These are phyloP conservation scores for Caradrina kadenii DNA, from an alignment of 2,888 invertebrate genomes.

Conservation along the genomic window DNA sequence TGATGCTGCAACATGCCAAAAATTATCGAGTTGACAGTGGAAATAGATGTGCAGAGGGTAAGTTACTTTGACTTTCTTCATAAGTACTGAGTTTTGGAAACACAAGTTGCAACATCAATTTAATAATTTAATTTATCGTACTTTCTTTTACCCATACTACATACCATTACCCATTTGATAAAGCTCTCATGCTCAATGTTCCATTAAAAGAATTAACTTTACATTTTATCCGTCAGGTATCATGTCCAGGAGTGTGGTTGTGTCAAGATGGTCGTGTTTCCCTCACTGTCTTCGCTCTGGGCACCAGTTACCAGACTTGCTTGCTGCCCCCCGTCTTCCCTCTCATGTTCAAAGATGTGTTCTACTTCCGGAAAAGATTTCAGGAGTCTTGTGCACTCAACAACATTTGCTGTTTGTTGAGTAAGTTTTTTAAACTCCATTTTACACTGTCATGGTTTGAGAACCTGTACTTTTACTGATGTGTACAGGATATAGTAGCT, in stretches of 20 bases:
- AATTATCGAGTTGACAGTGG: conserved; percentile 90
- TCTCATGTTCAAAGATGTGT: conserved; percentile 92
- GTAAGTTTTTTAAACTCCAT: conserved; percentile 70
- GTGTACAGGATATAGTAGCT: not conserved
- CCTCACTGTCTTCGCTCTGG: conserved; percentile 92
- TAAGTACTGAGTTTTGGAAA: not conserved
- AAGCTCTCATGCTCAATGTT: not conserved
- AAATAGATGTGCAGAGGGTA: conserved; percentile 90
- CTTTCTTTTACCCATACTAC: too few relatives aligned
- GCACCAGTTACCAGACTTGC: conserved; percentile 93
- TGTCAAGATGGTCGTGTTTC: conserved; percentile 95
- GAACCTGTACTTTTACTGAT: not conserved
- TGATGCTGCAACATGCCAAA: conserved; percentile 84
- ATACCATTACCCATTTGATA: not conserved
- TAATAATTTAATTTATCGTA: not conserved
- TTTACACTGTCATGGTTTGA: not conserved
- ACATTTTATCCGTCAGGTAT: conserved; percentile 87
- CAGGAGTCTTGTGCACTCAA: conserved; percentile 83
- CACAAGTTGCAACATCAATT: not conserved
- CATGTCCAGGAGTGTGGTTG: conserved; percentile 96
- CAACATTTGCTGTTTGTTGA: conserved; percentile 85
- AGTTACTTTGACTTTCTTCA: conserved; percentile 54
- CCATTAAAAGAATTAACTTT: not conserved
- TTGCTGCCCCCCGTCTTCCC: conserved; percentile 93
- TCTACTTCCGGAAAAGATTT: conserved; percentile 91